These are phyloP conservation scores for Enteromius fasciolatus DNA, from an alignment of 2,797 vertebrate genomes.

Conservation along the genomic window DNA sequence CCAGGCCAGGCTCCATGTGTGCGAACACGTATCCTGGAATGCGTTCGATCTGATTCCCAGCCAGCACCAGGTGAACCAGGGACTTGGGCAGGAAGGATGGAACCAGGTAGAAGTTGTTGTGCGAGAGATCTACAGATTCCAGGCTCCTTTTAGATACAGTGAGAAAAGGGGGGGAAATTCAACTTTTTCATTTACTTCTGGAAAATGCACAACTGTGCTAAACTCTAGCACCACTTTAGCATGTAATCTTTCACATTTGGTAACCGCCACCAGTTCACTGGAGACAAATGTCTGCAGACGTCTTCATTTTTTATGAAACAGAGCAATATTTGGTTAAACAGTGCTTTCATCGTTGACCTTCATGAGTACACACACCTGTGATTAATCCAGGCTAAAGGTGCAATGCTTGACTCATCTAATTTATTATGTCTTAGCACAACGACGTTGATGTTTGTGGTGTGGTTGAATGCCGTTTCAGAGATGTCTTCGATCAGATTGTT, in stretches of 20 bases:
- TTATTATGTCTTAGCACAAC: conserved; percentile 89
- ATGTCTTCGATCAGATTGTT: conserved; percentile 97
- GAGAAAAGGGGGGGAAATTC: not conserved
- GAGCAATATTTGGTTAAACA: not conserved
- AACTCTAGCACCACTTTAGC: not conserved
- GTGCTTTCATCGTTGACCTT: not conserved
- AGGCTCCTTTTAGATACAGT: conserved; percentile 80
- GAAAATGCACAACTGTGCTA: not conserved
- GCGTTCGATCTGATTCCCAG: conserved; percentile 93
- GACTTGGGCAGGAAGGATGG: conserved; percentile 93
- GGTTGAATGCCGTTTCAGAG: conserved; percentile 89
- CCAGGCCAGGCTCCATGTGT: conserved; percentile 92
- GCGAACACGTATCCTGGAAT: conserved; percentile 95
- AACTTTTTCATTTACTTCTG: not conserved
- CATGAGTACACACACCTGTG: conserved; percentile 82
- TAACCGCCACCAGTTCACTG: not conserved
- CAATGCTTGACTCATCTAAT: conserved; percentile 91
- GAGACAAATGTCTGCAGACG: not conserved
- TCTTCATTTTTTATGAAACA: not conserved
- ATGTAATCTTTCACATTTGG: not conserved
- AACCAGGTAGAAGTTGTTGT: conserved; percentile 92
- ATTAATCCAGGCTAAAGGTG: conserved; percentile 92
- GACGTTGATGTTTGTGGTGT: conserved; percentile 87
- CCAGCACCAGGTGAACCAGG: conserved; percentile 88
- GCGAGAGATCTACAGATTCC: conserved; percentile 94